Evolutionary conservation across 2,797 vertebrate species (phyloP), one percentile per base, ranked within the genome.

Genomic region (Alcedo quadribrachys): DNA sequence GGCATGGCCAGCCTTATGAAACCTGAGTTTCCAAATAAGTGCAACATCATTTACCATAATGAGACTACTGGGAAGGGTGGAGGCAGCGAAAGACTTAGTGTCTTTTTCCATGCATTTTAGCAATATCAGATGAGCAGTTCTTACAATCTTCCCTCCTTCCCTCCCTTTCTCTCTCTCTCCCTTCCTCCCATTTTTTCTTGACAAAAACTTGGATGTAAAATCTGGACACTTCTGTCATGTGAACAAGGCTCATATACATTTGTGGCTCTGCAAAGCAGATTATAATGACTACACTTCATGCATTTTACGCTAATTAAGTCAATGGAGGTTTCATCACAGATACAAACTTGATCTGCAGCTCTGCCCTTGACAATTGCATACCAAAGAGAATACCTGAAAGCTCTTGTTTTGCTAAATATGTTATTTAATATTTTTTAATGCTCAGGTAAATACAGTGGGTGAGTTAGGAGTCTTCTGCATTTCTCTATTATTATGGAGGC

Each of bases 301-400:
- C 68, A 61, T 95, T 94, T 93, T 89, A 80, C 82, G 51, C 75
- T 96, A 91, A 96, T 96, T 94, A 96, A 96, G 90, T 92, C 46
- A 11, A 92, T 19, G 69, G 67, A 77, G 75, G 86, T 97, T 96
- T 96, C 87, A 92, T 51, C 10, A 46, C 48, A 87, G 84, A 93
- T 79, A 53, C 40, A 69, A 74, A 87, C 73, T 86, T 2, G 1
- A 65, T 35, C 43, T 48, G 82, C 69, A 67, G 73, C 79, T 94
- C 85, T 89, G 80, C 86, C 84, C 76, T 87, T 87, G 65, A 94
- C 73, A 80, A 80, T 60, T 88, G 45, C 69, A 74, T 71, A 51
- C 76, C 30, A 5, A 75, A 92, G 77, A 81, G 80, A 92, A 88
- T 65, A 82, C 77, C 81, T 90, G 90, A 95, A 94, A 89, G 54